Percentiles rank a stretch among this genome's conserved stretches.
These are phyloP conservation scores for Zingel zingel DNA, from an alignment of 2,113 vertebrate species.

Conservation along the genomic window DNA sequence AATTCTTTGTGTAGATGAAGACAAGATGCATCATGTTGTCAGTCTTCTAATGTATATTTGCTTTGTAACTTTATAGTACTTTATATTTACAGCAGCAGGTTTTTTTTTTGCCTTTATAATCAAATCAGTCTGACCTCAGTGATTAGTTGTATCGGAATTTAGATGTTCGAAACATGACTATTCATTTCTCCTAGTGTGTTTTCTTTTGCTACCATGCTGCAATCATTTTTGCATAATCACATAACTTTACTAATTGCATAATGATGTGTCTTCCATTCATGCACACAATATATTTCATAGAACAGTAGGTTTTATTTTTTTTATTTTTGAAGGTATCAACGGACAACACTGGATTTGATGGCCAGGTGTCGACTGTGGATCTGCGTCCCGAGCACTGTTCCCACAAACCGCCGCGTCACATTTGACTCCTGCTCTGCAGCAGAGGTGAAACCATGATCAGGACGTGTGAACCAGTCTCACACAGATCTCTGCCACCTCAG, in stretches of 20 bases:
- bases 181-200: no score
- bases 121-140: not conserved
- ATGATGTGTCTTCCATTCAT: not conserved
- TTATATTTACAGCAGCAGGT: not conserved
- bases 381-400: slow-evolving; percentile 64
- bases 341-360: not conserved
- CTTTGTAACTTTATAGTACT: not conserved
- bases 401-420: slow-evolving; percentile 80
- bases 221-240: not conserved
- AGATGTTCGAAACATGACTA: not conserved
- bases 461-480: slow-evolving; percentile 59
- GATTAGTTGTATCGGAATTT: no score
- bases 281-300: not conserved
- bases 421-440: slow-evolving; percentile 75
- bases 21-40: not conserved
- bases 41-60: not conserved
- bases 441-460: slow-evolving; percentile 36
- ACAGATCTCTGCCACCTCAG: slow-evolving; percentile 17
- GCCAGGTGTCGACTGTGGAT: slow-evolving; percentile 61
- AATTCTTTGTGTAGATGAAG: not conserved
- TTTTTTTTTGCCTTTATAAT: no score
- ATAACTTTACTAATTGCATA: not conserved
- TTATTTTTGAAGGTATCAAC: not conserved
- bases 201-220: not conserved
- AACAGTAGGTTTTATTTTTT: not conserved